A percentile compares a stretch with the other conserved stretches of the same genome.
Conservation (phyloP, 2,888 invertebrate species). For the Hirtodrosophila duncani region DNA sequence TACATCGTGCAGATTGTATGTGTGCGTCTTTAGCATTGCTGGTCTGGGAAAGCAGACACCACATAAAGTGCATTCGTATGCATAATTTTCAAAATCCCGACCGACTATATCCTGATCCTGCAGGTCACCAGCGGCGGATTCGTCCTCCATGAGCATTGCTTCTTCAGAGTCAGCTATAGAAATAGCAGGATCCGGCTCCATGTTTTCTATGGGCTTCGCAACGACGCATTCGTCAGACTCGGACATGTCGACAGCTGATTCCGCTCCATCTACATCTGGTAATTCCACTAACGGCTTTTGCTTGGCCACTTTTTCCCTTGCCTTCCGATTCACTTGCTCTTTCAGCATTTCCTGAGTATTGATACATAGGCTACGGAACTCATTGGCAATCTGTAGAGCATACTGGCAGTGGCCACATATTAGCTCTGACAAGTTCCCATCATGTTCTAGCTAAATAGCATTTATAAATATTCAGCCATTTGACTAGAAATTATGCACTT, state of each 20-base stretch:
- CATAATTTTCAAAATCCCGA: background rate
- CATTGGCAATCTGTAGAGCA: slow-evolving; percentile 35
- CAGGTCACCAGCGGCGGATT: background rate
- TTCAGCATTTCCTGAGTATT: slow-evolving; percentile 27
- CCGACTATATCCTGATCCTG: too few species aligned
- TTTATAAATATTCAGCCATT: background rate
- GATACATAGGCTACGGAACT: slow-evolving; percentile 45
- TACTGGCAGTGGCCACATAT: slow-evolving; percentile 37
- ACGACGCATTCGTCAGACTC: too few species aligned
- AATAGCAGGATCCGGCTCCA: too few species aligned
- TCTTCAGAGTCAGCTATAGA: too few species aligned
- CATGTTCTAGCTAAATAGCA: slow-evolving; percentile 17
- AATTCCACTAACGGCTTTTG: background rate
- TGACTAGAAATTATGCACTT: background rate
- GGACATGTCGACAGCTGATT: background rate
- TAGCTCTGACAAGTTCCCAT: slow-evolving; percentile 27
- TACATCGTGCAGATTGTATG: slow-evolving; percentile 42
- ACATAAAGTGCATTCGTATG: slow-evolving; percentile 39
- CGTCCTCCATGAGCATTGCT: too few species aligned
- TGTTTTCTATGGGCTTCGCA: too few species aligned
- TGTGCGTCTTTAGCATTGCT: slow-evolving; percentile 37
- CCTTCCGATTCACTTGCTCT: background rate
- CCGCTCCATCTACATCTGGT: background rate
- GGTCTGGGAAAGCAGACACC: slow-evolving; percentile 34
- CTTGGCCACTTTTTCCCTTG: background rate